Percentiles rank a stretch among this genome's conserved stretches.
These are phyloP conservation scores for Leptopilina clavipes DNA, from an alignment of 1,140 invertebrate genomes.

Conservation along the genomic window DNA sequence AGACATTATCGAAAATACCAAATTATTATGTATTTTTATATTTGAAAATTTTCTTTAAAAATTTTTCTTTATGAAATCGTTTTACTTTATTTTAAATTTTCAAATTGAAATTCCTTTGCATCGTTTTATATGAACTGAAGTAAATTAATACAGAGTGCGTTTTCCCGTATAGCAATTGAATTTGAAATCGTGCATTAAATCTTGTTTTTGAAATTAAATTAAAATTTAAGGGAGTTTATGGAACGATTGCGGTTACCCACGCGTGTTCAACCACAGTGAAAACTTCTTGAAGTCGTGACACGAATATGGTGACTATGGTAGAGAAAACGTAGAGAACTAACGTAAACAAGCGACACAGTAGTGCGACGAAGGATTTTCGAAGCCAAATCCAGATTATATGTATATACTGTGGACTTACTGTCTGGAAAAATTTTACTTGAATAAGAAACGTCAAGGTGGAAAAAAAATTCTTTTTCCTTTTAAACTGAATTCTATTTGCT, in stretches of 20 bases:
- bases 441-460: not conserved
- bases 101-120: too few species aligned
- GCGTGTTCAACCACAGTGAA: not conserved
- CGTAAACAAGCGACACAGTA: not conserved
- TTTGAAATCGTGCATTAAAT: not conserved
- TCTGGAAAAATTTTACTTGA: not conserved
- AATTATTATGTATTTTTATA: too few species aligned
- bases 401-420: not conserved
- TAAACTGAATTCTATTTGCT: not conserved
- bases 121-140: too few species aligned
- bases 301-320: not conserved
- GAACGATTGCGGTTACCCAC: not conserved
- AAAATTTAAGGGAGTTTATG: conserved; percentile 8
- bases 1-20: too few species aligned
- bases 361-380: conserved; percentile 4
- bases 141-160: too few species aligned
- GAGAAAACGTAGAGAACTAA: not conserved
- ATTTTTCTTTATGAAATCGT: too few species aligned
- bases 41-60: too few species aligned
- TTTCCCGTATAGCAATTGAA: not conserved
- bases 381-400: not conserved
- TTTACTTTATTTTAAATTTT: too few species aligned
- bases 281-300: conserved; percentile 11
- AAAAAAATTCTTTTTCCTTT: conserved; percentile 15
- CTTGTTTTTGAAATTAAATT: conserved; percentile 13